These are phyloP conservation scores for Eurytemora carolleeae DNA, from an alignment of 1,140 invertebrate genomes.

Conservation along the genomic window DNA sequence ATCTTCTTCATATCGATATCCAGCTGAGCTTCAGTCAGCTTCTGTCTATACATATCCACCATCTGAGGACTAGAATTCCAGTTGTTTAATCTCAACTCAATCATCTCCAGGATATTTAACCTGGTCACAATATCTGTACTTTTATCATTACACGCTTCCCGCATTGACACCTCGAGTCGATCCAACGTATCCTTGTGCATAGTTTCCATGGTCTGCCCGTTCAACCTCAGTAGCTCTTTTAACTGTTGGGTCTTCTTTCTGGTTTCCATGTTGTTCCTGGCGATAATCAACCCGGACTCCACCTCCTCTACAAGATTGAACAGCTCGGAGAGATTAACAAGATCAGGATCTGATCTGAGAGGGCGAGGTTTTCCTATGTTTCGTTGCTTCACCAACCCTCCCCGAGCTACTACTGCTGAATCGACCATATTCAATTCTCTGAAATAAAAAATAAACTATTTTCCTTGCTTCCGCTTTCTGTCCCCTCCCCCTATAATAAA, in stretches of 20 bases:
- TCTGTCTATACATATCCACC: not conserved
- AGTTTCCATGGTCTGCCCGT: not conserved
- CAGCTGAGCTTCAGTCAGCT: not conserved
- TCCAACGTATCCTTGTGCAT: not conserved
- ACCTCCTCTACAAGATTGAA: not conserved
- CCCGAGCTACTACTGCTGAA: not conserved
- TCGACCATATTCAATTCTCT: not conserved
- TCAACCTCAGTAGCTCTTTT: not conserved
- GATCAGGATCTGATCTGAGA: not conserved
- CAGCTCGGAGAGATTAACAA: not conserved
- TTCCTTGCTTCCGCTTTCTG: no score
- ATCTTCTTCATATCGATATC: not conserved
- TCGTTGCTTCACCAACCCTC: not conserved
- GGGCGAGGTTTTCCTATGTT: not conserved
- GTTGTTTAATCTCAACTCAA: not conserved
- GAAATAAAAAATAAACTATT: no score
- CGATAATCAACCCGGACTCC: not conserved
- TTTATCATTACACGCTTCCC: not conserved
- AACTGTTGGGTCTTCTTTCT: not conserved
- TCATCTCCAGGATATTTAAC: not conserved
- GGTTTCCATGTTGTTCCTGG: not conserved
- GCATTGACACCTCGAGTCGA: not conserved
- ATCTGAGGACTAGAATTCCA: not conserved
- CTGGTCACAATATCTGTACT: not conserved
- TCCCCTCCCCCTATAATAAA: no score